These are phyloP conservation scores for Pseudochromis fuscus DNA, from an alignment of 2,797 vertebrate species.

Conservation along the genomic window DNA sequence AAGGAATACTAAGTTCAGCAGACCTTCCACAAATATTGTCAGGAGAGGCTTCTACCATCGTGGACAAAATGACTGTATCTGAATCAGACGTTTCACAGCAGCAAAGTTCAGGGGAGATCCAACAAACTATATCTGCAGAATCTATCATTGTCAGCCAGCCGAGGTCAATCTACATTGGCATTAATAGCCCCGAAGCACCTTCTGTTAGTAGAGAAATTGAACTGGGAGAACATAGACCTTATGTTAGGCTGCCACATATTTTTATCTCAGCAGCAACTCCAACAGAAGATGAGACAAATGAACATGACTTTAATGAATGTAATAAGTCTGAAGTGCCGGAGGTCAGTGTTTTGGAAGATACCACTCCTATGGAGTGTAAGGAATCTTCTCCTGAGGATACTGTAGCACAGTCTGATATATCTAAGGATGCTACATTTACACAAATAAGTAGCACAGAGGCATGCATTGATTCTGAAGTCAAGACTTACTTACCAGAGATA, in stretches of 20 bases:
- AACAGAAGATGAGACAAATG: conserved; percentile 77
- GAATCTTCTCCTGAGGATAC: conserved; percentile 32
- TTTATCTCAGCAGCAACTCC: conserved; percentile 83
- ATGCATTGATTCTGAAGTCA: conserved; percentile 29
- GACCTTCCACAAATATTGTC: conserved; percentile 37
- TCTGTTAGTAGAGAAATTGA: conserved; percentile 32
- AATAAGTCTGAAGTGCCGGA: conserved; percentile 33
- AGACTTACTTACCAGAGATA: conserved; percentile 33
- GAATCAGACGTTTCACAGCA: conserved; percentile 43
- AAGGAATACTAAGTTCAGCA: conserved; percentile 65
- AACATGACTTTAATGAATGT: conserved; percentile 40
- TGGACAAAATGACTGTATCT: conserved; percentile 10
- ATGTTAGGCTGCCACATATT: conserved; percentile 82
- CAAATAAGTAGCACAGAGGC: conserved; percentile 31
- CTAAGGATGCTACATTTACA: conserved; percentile 13
- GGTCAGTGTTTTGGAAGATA: conserved; percentile 34
- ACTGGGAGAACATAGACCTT: conserved; percentile 50
- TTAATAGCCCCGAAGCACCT: conserved; percentile 53
- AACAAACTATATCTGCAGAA: conserved; percentile 24
- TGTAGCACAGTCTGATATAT: conserved; percentile 21
- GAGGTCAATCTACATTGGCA: conserved; percentile 77
- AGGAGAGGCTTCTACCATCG: conserved; percentile 23
- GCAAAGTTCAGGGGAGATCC: conserved; percentile 29
- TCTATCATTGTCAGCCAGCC: conserved; percentile 5
- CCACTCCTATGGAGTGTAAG: conserved; percentile 12